A percentile compares a stretch with the other conserved stretches of the same genome.
phyloP scores from a whole-genome alignment of 2,888 invertebrate genomes.

The Mesorhabditis sp. region DNA sequence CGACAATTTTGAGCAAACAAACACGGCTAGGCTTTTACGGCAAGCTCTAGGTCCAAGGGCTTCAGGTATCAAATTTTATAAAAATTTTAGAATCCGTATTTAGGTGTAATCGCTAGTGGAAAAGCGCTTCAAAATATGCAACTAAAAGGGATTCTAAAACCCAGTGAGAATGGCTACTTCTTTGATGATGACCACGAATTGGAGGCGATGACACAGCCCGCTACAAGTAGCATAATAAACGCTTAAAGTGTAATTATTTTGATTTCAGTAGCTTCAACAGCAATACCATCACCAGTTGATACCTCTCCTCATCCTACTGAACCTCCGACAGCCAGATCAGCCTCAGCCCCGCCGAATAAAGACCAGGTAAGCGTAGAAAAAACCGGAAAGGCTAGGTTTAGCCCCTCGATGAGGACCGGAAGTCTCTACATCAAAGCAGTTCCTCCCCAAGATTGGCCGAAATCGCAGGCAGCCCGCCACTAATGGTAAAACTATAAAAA shows the following conservation, averaged over 20 bases:
- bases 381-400: not conserved
- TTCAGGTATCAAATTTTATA: not conserved
- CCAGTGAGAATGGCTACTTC: not conserved
- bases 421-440: not conserved
- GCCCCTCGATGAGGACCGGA: not conserved
- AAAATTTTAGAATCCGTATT: not conserved
- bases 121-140: conserved; percentile 2
- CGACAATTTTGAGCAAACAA: conserved; percentile 6
- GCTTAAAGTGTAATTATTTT: not conserved
- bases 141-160: not conserved
- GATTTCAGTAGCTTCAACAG: not conserved
- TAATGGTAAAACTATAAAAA: not conserved
- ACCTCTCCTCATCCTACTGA: not conserved
- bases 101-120: not conserved
- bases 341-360: not conserved
- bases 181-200: not conserved
- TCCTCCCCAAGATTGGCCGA: conserved; percentile 4
- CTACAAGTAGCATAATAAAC: not conserved
- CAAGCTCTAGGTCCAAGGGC: not conserved
- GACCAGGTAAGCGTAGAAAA: not conserved
- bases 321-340: not conserved
- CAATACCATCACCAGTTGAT: not conserved
- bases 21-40: not conserved
- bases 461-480: not conserved
- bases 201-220: not conserved